Conservation (phyloP, 2,888 invertebrate species). For the Dioctria rufipes region DNA sequence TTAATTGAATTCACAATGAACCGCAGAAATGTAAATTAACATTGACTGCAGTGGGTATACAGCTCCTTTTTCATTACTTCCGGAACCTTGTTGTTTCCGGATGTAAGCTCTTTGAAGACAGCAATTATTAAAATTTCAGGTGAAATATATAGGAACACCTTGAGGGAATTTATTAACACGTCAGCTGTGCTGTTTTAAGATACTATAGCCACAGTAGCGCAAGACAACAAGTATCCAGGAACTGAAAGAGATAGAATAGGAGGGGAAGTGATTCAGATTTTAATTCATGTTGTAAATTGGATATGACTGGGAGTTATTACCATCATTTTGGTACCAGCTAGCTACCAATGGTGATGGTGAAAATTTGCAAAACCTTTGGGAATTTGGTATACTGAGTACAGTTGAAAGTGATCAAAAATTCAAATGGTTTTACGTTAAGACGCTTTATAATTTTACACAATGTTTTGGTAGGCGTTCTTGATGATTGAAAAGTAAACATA, state of each 20-base stretch:
- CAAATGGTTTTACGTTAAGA: too few relatives aligned
- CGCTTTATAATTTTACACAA: too few relatives aligned
- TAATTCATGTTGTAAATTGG: background rate
- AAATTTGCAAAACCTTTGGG: background rate
- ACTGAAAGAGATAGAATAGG: too few relatives aligned
- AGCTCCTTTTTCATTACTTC: constrained; percentile 34
- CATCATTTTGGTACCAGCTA: background rate
- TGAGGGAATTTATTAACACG: constrained; percentile 3
- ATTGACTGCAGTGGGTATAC: constrained; percentile 15
- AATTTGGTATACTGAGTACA: too few relatives aligned
- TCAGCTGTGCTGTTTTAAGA: background rate
- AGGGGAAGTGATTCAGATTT: background rate
- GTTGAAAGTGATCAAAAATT: too few relatives aligned
- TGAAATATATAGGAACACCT: constrained; percentile 1
- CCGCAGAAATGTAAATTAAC: constrained; percentile 45
- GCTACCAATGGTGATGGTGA: too few relatives aligned
- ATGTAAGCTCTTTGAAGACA: constrained; percentile 37
- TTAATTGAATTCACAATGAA: constrained; percentile 36
- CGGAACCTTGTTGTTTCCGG: constrained; percentile 30
- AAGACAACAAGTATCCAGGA: background rate
- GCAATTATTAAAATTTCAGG: constrained; percentile 36
- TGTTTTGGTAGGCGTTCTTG: too few relatives aligned
- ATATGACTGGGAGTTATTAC: background rate
- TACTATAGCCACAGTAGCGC: too few relatives aligned
- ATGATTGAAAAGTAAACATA: too few relatives aligned